Evolutionary conservation across 1,140 invertebrate species (phyloP), one percentile per base, ranked within the genome.

Genomic region (Pachypeltis micranthus): DNA sequence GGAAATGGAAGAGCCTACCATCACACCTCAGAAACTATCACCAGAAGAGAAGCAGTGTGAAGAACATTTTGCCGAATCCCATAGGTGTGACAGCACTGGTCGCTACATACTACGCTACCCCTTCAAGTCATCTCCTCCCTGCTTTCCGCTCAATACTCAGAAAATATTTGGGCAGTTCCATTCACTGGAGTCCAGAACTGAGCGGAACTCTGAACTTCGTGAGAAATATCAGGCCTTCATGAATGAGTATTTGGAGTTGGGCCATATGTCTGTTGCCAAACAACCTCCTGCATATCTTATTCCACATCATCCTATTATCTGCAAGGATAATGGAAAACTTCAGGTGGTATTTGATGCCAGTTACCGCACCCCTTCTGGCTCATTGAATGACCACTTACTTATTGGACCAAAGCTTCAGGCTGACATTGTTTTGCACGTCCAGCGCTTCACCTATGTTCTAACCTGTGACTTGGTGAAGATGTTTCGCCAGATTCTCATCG

Each of bases 321-420:
- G 69, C 28, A 47, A 59, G 12, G n/a, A n/a, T n/a, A n/a, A n/a
- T n/a, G 71, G 72, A 16, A 71, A 70, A 0, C 70, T 73, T 10
- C 64, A 73, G 29, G 68, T 74, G 2, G 74, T 76, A 1, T 74
- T 75, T 65, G 69, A 76, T 65, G 74, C 68, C 0, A 73, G 72
- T 7, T 56, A 62, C 2, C 71, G 72, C 56, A 70, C 72, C 2
- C 34, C 61, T 2, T 72, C 69, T 47, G 70, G 70, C 1, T 76
- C 74, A 1, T 64, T 78, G 10, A 78, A 77, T 65, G 71, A 75
- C n/a, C 66, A 68, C 24, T 57, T 77, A 16, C 24, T 73, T 10
- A 66, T 69, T 10, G 76, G 75, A 4, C 75, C 77, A 3, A 71
- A 71, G 59, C 58, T 79, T 0, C 75, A 77, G 66, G n/a, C n/a